Evolutionary conservation across 2,888 invertebrate species (phyloP), one percentile per base, ranked within the genome.

Genomic region (Coelinius sp.): DNA sequence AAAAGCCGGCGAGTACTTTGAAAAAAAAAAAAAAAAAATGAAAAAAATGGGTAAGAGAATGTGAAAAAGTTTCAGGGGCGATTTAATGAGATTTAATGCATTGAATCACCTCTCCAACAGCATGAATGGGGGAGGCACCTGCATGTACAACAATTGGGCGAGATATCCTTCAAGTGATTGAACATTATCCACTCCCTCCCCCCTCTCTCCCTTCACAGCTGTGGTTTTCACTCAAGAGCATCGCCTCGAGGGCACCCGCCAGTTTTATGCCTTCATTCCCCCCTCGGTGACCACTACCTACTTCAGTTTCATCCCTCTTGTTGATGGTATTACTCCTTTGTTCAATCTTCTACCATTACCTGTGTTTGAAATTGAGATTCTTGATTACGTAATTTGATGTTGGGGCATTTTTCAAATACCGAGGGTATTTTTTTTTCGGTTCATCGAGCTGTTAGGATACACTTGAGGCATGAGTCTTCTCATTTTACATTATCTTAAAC

Each of bases 221-320:
- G 59, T 59, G 59, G 59, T 59, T 59, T 59, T 17, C 59, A 35
- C 31, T 59, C 59, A 59, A 59, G 59, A 31, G 35, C 59, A 59
- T 31, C 1, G 35, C 59, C 35, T 59, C 59, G 31, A 59, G 59
- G 59, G 31, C 14, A 14, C 2, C 17, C 10, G 35, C 7, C 3
- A 59, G 59, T 14, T 59, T 59, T 59, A 59, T 17, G n/a, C 27
- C 27, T 10, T 59, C 31, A 59, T 25, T 25, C 25, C 53, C 53
- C 25, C 53, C 53, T 24, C 22, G 24, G n/a, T 25, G 53, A 25
- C 59, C 35, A 14, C 59, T 59, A 17, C 59, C 59, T 59, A 17
- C 59, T 59, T 59, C 35, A 59, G 59, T 59, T 35, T 59, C 59
- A 59, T 31, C 59, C 31, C 59, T n/a, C 14, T 17, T 17, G 46